Base-by-base conservation (phyloP, 2,888 invertebrate genomes). In the Odontomyia ornata region DNA sequence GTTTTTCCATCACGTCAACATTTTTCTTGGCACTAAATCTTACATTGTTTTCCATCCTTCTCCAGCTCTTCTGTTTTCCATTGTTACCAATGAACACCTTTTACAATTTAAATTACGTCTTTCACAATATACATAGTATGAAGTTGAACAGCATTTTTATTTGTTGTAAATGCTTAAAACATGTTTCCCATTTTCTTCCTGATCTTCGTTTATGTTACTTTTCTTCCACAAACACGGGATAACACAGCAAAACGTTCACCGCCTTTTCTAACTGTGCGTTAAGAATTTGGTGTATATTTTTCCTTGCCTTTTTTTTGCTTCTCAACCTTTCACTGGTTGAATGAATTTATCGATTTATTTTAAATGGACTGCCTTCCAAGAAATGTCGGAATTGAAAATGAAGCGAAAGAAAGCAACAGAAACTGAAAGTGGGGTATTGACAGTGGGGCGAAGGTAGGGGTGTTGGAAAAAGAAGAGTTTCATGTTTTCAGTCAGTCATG, bases 1-100 rank as follows among this genome's bases (percentile, higher is more conserved):
- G 52, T n/a, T 52, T 52, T 18, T 52, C 36, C 52, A 15, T 18
- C 52, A 52, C 36, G 18, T 52, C 52, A 52, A 52, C 52, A 52
- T 52, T 52, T n/a, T 52, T 18, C 52, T 52, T 18, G 13, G 15
- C 52, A n/a, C 18, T 18, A 52, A 52, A 52, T 52, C 18, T 13
- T n/a, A 4, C 5, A 4, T 52, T 52, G 52, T 52, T 9, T 9
- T 25, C 28, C 28, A n/a, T n/a, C n/a, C 62, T 2, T 15, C 28
- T 28, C 28, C 25, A 62, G 4, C 23, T 3, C 60, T 15, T 18
- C 21, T 3, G 15, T 23, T 18, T 23, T 11, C 57, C 57, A 57
- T 57, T 57, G 57, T 57, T 57, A 57, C 57, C 23, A 23, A 62
- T 62, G 28, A 62, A 62, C 15, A 62, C 62, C 62, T 62, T 28